Base-by-base conservation (phyloP, 1,140 invertebrate genomes). In the Sycophaga agraensis region DNA sequence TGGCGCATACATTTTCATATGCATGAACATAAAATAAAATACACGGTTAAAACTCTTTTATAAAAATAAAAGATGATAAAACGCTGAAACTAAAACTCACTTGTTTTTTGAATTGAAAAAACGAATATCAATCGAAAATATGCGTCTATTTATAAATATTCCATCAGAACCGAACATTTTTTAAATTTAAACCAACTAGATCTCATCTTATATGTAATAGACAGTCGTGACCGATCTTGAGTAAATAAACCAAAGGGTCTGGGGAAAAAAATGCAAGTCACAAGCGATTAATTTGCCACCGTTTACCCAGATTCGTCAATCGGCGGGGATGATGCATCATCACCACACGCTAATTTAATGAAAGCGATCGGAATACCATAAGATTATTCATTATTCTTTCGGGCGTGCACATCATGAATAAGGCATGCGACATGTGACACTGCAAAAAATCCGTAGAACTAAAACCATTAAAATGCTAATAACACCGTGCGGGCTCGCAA, bases 401-500 rank as follows among this genome's bases (percentile, higher is more conserved):
- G 26, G 37, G 37, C 6, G 34, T 49, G 16, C 35, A 50, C 16
- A 51, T 46, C 34, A 24, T 46, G 51, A 55, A 49, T 55, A 42
- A 55, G 16, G 50, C 45, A 55, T 56, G 34, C 14, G 35, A 48
- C 31, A 45, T 42, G 16, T n/a, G 53, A 42, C 19, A 51, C 14
- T 28, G 54, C 39, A 48, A 63, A 43, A 62, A 56, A 43, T 35
- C 40, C 37, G n/a, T 4, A 45, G 45, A 56, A 34, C 1, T 43
- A 40, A 57, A 43, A 19, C 37, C 35, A 63, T 63, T 63, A 56
- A 63, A 56, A 56, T 63, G 53, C 26, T 63, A 63, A 63, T 56
- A 26, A 35, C n/a, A 39, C 3, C 7, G 0, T 35, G 6, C 35
- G 22, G 1, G n/a, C 42, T 12, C 28, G 11, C 21, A 39, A 39